These are phyloP conservation scores for Perithous albicinctus DNA, from an alignment of 2,888 invertebrate genomes.

Conservation along the genomic window DNA sequence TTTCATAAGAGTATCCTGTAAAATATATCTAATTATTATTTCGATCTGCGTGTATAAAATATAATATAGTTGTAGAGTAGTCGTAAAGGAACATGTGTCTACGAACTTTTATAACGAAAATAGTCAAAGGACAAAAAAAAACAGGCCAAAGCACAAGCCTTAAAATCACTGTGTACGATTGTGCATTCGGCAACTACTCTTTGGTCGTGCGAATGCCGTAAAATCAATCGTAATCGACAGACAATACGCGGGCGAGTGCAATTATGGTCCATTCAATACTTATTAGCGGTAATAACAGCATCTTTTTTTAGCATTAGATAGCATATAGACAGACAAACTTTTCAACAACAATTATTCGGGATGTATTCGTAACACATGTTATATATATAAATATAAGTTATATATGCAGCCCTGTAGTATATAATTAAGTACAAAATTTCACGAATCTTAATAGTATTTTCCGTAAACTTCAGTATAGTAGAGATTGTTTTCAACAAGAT, in stretches of 20 bases:
- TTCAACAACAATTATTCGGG: constrained; percentile 59
- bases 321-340: constrained; percentile 49
- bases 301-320: constrained; percentile 64
- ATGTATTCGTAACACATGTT: constrained; percentile 32
- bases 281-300: constrained; percentile 63
- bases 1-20: constrained; percentile 22
- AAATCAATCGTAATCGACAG: constrained; percentile 46
- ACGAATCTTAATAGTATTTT: constrained; percentile 26
- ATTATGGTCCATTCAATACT: constrained; percentile 56
- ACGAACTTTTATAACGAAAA: constrained; percentile 17
- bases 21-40: constrained; percentile 54
- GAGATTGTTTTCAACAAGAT: constrained; percentile 29
- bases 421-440: constrained; percentile 66
- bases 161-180: constrained; percentile 22
- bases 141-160: constrained; percentile 1
- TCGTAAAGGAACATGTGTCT: constrained; percentile 24
- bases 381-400: constrained; percentile 36
- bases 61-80: constrained; percentile 42
- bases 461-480: constrained; percentile 30
- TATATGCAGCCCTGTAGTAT: constrained; percentile 43
- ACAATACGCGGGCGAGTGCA: constrained; percentile 48
- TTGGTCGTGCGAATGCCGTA: constrained; percentile 53
- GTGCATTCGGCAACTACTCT: constrained; percentile 48
- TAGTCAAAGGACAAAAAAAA: constrained; percentile 10
- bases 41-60: constrained; percentile 65